Evolutionary conservation across 2,888 invertebrate species (phyloP).

Genomic region (Heteropelma amictum): DNA sequence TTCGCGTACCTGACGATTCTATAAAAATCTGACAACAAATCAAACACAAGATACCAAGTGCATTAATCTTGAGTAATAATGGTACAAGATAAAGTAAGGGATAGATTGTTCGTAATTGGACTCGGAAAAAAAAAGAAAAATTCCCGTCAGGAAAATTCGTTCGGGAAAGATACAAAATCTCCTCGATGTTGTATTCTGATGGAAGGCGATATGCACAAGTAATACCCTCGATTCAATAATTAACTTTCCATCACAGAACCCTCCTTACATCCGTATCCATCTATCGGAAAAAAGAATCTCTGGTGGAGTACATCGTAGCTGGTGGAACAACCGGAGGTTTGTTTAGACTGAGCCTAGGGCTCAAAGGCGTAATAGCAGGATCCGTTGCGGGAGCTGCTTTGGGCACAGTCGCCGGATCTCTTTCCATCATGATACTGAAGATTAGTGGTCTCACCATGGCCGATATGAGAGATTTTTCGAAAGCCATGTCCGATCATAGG

Average conservation of each 20-base stretch:
- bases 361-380: constrained; percentile 85
- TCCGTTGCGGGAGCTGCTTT: constrained; percentile 82
- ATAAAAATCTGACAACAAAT: no score
- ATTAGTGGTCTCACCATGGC: constrained; percentile 82
- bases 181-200: no score
- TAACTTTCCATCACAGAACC: constrained; percentile 78
- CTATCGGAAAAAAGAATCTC: constrained; percentile 84
- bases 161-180: no score
- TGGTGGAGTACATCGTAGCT: constrained; percentile 84
- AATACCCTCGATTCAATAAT: no score
- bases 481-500: constrained; percentile 78
- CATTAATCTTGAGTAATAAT: no score
- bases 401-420: constrained; percentile 82
- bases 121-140: no score
- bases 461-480: constrained; percentile 81
- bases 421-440: constrained; percentile 80
- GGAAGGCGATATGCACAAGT: no score
- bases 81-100: no score
- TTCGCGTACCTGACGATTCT: no score
- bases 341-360: constrained; percentile 85
- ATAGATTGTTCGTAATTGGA: no score
- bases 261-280: constrained; percentile 83
- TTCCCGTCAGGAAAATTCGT: no score
- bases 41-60: no score
- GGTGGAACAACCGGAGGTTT: constrained; percentile 83